Evolutionary conservation across 2,888 invertebrate species (phyloP).

Genomic region (Amblyjoppa fuscipennis): DNA sequence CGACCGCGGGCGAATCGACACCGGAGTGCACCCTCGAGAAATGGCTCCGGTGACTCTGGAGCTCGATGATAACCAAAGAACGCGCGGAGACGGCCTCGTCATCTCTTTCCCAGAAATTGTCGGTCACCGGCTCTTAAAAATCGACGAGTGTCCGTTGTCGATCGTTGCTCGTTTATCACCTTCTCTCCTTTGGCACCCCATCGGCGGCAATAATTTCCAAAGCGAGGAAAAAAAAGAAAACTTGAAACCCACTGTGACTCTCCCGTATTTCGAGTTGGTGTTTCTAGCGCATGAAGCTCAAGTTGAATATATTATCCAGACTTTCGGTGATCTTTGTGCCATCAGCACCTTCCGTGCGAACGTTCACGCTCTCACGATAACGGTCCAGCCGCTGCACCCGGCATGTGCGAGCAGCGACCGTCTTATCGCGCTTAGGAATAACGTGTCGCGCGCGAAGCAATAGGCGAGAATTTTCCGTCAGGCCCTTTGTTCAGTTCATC

Average conservation of each 20-base stretch:
- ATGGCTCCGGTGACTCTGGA: constrained; percentile 1
- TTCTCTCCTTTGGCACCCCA: not conserved
- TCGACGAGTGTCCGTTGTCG: constrained; percentile 3
- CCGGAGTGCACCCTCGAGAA: constrained; percentile 31
- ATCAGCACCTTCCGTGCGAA: no score
- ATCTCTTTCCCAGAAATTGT: constrained; percentile 9
- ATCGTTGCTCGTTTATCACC: constrained; percentile 23
- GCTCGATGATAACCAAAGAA: constrained; percentile 3
- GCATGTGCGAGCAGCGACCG: no score
- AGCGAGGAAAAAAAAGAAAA: not conserved
- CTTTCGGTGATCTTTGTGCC: no score
- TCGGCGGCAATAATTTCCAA: not conserved
- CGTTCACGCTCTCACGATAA: no score
- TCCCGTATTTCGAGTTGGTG: no score
- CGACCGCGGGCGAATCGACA: constrained; percentile 27
- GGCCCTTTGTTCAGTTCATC: no score
- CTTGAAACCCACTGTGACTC: not conserved
- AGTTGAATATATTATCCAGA: no score
- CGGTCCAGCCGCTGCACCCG: no score
- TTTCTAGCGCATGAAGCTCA: no score
- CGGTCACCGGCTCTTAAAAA: not conserved
- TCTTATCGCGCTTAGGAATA: no score
- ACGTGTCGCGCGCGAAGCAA: no score
- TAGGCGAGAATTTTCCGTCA: no score
- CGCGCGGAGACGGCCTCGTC: not conserved